Evolutionary conservation across 1,140 invertebrate species (phyloP), one percentile per base, ranked within the genome.

Genomic region (Scaptodrosophila lebanonensis): DNA sequence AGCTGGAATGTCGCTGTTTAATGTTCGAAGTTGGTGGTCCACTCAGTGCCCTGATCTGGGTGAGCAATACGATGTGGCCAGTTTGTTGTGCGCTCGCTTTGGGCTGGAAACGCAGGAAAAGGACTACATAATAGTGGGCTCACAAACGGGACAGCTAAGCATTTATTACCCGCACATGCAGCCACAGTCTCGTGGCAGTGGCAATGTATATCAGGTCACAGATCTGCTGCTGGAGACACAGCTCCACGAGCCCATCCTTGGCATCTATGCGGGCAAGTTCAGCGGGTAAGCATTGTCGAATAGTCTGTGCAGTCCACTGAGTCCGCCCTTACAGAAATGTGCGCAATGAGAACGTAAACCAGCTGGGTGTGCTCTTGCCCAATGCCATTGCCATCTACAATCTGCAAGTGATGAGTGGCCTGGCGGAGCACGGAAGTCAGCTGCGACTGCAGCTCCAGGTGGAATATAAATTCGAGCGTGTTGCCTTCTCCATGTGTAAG

Each of bases 1-100:
- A 59, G 36, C 33, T 11, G 27, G 36, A 59, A 95, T 95, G 94
- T 95, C 93, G 9, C 83, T 95, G 33, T 95, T 95, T 79, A 93
- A 93, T 86, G 90, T 91, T 2, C 90, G 92, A 67, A 93, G 93
- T 63, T 92, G 92, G 89, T 95, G 94, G 93, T 88, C 89, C 12
- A 90, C 91, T 2, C 87, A 89, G 7, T 92, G 90, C 66, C 91
- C 91, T 2, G 89, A 90, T 36, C 86, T 89, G 22, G 90, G 91
- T 36, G 87, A 68, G 27, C 77, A 86, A 33, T 87, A 87, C 36
- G 85, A 87, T 72, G 67, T 84, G 48, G 73, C 82, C 27, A 83
- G 73, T 35, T 39, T 87, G 40, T 20, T 85, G 38, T 85, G 83
- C 48, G 75, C 77, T 1, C 82, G 86, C 0, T 91, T 93, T 61